These are phyloP conservation scores for Aphis gossypii DNA, from an alignment of 1,140 invertebrate species.

Conservation along the genomic window DNA sequence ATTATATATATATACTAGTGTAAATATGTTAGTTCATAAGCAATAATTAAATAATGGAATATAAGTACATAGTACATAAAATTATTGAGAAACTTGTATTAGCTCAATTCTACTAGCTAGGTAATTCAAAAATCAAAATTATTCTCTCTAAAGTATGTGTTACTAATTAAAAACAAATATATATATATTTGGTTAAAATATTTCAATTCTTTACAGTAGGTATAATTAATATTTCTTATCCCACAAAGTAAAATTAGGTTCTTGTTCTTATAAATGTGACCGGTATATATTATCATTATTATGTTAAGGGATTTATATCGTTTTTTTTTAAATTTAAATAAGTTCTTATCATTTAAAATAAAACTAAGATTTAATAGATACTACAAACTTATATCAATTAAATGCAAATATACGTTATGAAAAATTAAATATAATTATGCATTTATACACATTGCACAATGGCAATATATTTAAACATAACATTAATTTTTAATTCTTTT, in stretches of 20 bases:
- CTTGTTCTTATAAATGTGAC: neutral
- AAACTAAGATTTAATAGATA: neutral
- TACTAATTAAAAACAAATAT: neutral
- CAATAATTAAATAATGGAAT: neutral
- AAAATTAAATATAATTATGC: too few species aligned
- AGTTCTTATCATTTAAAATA: neutral
- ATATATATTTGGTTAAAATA: neutral
- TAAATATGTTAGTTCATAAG: neutral
- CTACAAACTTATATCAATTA: neutral
- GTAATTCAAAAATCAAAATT: neutral
- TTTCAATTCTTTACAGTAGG: neutral
- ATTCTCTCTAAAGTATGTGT: neutral
- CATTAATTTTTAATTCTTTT: neutral
- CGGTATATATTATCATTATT: neutral
- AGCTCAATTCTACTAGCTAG: neutral
- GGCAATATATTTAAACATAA: too few species aligned
- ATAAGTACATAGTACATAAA: neutral
- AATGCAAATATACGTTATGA: too few species aligned
- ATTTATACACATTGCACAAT: too few species aligned
- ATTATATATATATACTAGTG: neutral
- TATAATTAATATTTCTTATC: neutral
- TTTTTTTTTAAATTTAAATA: neutral
- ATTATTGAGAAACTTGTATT: neutral
- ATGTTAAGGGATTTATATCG: neutral
- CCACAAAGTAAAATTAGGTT: neutral